Conservation (phyloP, 2,113 vertebrate genomes). For the Pholis gunnellus region DNA sequence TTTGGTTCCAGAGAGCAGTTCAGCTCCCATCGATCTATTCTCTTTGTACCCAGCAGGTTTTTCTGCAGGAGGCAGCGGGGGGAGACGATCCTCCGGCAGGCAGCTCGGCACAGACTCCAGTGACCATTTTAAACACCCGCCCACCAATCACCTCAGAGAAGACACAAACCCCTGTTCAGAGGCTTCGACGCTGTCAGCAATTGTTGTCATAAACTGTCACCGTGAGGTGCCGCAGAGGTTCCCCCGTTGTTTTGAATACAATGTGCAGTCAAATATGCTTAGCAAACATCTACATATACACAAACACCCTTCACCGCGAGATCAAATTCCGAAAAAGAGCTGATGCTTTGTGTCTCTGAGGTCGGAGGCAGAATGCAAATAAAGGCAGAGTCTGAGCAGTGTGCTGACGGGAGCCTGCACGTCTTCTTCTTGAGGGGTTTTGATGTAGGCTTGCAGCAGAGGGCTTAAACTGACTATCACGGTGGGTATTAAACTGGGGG, state of each 20-base stretch:
- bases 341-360: constrained; percentile 52
- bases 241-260: constrained; percentile 64
- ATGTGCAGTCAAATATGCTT: constrained; percentile 69
- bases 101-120: constrained; percentile 34
- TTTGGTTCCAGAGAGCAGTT: constrained; percentile 1
- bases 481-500: background rate
- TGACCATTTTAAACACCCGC: constrained; percentile 39
- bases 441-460: constrained; percentile 30
- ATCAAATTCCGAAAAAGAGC: constrained; percentile 59
- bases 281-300: constrained; percentile 58
- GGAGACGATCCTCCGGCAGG: constrained; percentile 37
- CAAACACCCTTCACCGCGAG: constrained; percentile 52
- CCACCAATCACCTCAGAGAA: constrained; percentile 36
- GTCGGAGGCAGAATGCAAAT: constrained; percentile 66
- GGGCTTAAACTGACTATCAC: constrained; percentile 9
- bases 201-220: constrained; percentile 68
- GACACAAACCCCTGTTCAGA: constrained; percentile 41
- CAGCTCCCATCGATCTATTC: constrained; percentile 35
- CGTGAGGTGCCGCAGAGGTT: constrained; percentile 50
- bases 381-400: constrained; percentile 6
- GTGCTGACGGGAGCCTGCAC: constrained; percentile 48
- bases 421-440: constrained; percentile 28
- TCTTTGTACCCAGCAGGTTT: constrained; percentile 21
- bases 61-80: constrained; percentile 27
- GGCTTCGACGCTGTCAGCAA: constrained; percentile 61